A percentile compares a stretch with the other conserved stretches of the same genome.
Evolutionary conservation across 2,113 vertebrate species (phyloP).

Genomic region (Rhadina sibilatrix): DNA sequence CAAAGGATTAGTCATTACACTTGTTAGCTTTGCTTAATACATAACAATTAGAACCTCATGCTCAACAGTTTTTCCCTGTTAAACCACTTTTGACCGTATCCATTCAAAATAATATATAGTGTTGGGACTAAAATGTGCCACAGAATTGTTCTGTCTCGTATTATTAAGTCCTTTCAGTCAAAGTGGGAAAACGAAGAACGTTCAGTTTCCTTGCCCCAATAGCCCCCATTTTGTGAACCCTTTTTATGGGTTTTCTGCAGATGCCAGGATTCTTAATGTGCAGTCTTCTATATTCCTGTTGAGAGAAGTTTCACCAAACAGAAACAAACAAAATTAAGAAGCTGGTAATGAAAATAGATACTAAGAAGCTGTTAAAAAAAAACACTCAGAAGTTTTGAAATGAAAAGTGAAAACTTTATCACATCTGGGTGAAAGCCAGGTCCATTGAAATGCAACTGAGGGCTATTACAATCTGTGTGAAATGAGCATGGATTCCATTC

Average conservation of each 20-base stretch:
- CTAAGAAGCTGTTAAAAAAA: background rate
- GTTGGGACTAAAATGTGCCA: background rate
- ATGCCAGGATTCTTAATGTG: background rate
- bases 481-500: background rate
- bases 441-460: background rate
- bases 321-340: background rate
- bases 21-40: background rate
- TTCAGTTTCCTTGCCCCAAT: fast-evolving
- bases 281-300: background rate
- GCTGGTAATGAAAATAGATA: background rate
- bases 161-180: background rate
- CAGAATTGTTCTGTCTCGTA: background rate
- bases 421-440: background rate
- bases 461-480: background rate
- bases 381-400: background rate
- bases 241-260: background rate
- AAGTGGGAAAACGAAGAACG: background rate
- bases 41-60: background rate
- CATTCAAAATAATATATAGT: background rate
- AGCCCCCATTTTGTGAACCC: background rate
- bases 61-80: background rate
- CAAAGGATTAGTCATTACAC: background rate
- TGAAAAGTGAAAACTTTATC: background rate
- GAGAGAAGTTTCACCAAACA: background rate
- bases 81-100: background rate